phyloP scores from a whole-genome alignment of 2,888 invertebrate species.

The Gandaritis pyraliata region DNA sequence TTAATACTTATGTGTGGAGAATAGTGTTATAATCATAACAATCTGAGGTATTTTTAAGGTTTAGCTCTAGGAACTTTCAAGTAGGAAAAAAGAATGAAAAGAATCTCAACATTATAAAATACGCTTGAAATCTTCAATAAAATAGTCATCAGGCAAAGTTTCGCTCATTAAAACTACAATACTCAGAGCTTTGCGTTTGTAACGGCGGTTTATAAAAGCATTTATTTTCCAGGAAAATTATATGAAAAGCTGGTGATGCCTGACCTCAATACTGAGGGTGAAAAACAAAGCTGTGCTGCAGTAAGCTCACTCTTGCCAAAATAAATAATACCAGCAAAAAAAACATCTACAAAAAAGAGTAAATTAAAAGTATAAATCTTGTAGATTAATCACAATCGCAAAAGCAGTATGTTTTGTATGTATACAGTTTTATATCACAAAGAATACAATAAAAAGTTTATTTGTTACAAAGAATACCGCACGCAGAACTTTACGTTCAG shows the following conservation, averaged over 20 bases:
- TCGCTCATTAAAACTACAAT: constrained; percentile 37
- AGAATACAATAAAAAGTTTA: too few relatives aligned
- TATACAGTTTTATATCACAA: neutral
- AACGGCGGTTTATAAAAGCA: constrained; percentile 21
- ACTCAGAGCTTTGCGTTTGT: constrained; percentile 27
- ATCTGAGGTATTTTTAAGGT: neutral
- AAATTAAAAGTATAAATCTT: too few relatives aligned
- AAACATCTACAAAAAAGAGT: too few relatives aligned
- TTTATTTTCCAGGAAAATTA: constrained; percentile 30
- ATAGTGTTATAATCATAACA: neutral
- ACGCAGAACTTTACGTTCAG: constrained; percentile 11
- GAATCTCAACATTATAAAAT: constrained; percentile 14
- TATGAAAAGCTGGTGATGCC: constrained; percentile 22
- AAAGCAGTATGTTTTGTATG: neutral
- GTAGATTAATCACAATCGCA: neutral
- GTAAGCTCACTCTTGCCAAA: neutral
- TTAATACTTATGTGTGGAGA: neutral
- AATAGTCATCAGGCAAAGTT: constrained; percentile 34
- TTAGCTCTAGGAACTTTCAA: neutral
- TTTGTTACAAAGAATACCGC: constrained; percentile 2
- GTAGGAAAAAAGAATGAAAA: neutral
- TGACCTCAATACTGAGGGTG: neutral
- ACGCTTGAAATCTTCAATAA: constrained; percentile 27
- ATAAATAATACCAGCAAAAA: neutral
- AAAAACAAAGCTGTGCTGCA: neutral